These are phyloP conservation scores for Sipha maydis DNA, from an alignment of 2,888 invertebrate genomes.

Conservation along the genomic window DNA sequence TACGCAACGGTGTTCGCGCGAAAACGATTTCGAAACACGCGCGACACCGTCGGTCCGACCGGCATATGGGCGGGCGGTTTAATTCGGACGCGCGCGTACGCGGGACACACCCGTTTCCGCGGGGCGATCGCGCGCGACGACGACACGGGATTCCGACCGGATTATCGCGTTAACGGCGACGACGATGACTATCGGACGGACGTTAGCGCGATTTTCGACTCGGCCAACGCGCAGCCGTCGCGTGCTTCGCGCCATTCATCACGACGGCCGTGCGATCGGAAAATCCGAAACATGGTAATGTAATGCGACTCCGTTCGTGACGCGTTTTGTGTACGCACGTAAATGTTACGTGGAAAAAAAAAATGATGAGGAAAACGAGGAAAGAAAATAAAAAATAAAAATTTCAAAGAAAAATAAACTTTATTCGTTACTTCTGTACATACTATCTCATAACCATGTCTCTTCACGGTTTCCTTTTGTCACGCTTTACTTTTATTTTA, in stretches of 20 bases:
- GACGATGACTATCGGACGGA: no score
- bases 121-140: no score
- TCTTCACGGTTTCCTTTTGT: conserved; percentile 20
- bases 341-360: not conserved
- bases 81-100: not conserved
- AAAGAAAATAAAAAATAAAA: not conserved
- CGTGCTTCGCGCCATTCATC: no score
- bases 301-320: not conserved
- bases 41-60: not conserved
- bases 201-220: no score
- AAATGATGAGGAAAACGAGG: not conserved
- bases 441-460: conserved; percentile 14
- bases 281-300: no score
- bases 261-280: no score
- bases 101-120: no score
- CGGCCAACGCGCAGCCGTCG: no score
- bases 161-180: no score
- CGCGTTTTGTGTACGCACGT: not conserved
- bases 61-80: not conserved
- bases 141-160: no score
- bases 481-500: not conserved
- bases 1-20: not conserved
- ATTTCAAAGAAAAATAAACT: conserved; percentile 43
- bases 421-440: conserved; percentile 40
- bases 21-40: not conserved